Evolutionary conservation across 1,140 invertebrate species (phyloP).

Genomic region (Anastatus disparis): DNA sequence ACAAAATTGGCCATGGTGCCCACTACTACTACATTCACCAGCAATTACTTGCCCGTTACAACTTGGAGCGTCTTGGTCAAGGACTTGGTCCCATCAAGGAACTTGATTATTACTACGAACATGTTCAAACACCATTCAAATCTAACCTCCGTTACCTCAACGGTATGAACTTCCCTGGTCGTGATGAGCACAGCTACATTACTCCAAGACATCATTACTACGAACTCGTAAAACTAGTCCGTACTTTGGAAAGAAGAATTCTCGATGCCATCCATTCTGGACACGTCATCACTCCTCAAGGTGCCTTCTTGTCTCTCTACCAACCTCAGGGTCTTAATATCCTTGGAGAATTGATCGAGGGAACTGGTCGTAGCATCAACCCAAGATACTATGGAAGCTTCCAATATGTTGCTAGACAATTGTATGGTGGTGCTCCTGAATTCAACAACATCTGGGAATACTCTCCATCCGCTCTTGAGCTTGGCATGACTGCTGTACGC

Average conservation of each 20-base stretch:
- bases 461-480: conserved; percentile 65
- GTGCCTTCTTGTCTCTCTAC: conserved; percentile 58
- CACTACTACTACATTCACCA: conserved; percentile 67
- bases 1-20: conserved; percentile 56
- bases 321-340: conserved; percentile 65
- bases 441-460: conserved; percentile 57
- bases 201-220: conserved; percentile 66
- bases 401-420: conserved; percentile 69
- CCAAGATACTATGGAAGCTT: conserved; percentile 69
- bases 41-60: conserved; percentile 66
- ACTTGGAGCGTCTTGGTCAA: conserved; percentile 65
- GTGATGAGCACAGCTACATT: conserved; percentile 68
- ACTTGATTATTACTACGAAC: conserved; percentile 60
- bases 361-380: conserved; percentile 62
- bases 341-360: conserved; percentile 66
- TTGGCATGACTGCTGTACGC: conserved; percentile 62
- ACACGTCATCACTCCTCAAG: conserved; percentile 67
- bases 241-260: conserved; percentile 71
- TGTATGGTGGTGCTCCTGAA: conserved; percentile 65
- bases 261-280: conserved; percentile 74
- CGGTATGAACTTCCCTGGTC: conserved; percentile 72
- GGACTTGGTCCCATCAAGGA: conserved; percentile 56
- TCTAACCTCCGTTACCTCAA: conserved; percentile 72
- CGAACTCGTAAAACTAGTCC: conserved; percentile 61
- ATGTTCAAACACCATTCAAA: conserved; percentile 70